phyloP scores from a whole-genome alignment of 2,888 invertebrate genomes.

The Troilus luridus region DNA sequence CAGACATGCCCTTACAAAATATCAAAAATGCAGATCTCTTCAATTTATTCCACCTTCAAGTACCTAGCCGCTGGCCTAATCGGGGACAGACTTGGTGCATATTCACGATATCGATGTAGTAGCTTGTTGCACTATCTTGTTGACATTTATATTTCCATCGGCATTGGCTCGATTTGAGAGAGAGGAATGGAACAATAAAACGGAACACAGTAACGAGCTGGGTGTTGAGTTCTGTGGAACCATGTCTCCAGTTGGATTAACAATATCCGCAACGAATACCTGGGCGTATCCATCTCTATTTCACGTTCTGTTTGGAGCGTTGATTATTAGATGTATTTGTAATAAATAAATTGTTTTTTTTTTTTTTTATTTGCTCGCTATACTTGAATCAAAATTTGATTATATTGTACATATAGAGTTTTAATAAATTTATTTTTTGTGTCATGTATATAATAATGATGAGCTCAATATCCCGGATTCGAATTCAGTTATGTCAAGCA shows the following conservation, averaged over 20 bases:
- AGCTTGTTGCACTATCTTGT: not conserved
- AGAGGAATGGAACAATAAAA: not conserved
- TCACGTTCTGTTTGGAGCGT: not conserved
- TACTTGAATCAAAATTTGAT: no score
- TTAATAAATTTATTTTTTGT: no score
- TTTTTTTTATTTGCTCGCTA: not conserved
- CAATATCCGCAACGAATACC: not conserved
- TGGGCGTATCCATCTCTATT: not conserved
- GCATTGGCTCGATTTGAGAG: not conserved
- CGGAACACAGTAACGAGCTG: not conserved
- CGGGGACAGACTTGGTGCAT: not conserved
- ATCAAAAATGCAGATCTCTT: no score
- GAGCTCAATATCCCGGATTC: no score
- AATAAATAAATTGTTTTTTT: not conserved
- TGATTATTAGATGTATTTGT: not conserved
- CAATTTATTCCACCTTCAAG: no score
- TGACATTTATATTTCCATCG: not conserved
- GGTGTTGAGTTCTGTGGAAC: not conserved
- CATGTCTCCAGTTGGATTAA: not conserved
- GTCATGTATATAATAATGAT: no score
- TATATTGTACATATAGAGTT: no score
- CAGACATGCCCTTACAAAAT: no score
- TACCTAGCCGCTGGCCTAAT: no score
- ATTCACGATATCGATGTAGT: not conserved
- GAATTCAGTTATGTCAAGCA: no score